These are phyloP conservation scores for Geophilus truncorum DNA, from an alignment of 2,888 invertebrate genomes.

Conservation along the genomic window DNA sequence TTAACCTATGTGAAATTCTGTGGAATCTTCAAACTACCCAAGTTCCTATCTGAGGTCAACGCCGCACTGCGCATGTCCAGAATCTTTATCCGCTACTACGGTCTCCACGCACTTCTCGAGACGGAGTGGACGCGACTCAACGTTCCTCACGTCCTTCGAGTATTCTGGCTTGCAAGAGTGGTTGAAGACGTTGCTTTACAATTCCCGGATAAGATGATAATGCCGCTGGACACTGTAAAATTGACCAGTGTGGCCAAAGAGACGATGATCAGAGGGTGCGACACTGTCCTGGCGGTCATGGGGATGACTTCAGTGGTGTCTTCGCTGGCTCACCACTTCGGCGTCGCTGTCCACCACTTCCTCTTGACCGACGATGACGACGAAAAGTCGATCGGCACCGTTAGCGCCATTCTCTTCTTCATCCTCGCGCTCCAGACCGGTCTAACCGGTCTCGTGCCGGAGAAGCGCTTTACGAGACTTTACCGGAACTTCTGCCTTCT, in stretches of 20 bases:
- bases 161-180: conserved; percentile 78
- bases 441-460: conserved; percentile 76
- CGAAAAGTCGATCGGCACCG: conserved; percentile 86
- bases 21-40: conserved; percentile 37
- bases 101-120: conserved; percentile 77
- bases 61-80: conserved; percentile 67
- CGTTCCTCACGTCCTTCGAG: conserved; percentile 78
- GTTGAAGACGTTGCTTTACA: conserved; percentile 57
- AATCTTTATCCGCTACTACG: conserved; percentile 72
- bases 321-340: conserved; percentile 82
- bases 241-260: conserved; percentile 56
- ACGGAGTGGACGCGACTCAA: conserved; percentile 84
- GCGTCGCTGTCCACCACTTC: conserved; percentile 82
- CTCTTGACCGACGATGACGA: conserved; percentile 78
- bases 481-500: conserved; percentile 87
- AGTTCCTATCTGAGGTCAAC: neutral
- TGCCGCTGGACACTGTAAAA: neutral
- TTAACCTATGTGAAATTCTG: conserved; percentile 37
- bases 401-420: conserved; percentile 89
- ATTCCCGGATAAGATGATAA: conserved; percentile 28
- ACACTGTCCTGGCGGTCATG: conserved; percentile 80
- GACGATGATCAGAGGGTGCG: conserved; percentile 78
- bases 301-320: conserved; percentile 91
- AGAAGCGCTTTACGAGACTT: conserved; percentile 76
- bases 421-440: conserved; percentile 87